Conservation (phyloP, 1,140 invertebrate species). For the Sminthurinus signatus region DNA sequence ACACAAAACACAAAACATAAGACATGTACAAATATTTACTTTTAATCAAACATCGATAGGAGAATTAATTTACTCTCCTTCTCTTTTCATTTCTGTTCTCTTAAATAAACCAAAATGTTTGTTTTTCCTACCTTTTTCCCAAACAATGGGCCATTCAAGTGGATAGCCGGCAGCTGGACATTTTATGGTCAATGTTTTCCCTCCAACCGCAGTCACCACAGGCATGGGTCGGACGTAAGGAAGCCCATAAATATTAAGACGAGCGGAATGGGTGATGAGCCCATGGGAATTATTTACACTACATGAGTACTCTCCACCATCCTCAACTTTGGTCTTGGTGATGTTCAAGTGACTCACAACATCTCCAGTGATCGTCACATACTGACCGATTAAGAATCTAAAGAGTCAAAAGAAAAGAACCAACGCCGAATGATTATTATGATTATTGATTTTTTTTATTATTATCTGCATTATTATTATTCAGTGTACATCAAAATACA, state of each 20-base stretch:
- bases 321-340: conserved; percentile 69
- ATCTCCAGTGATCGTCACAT: conserved; percentile 71
- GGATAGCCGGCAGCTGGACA: conserved; percentile 54
- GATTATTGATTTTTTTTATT: no score
- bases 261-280: conserved; percentile 63
- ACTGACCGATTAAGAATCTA: conserved; percentile 67
- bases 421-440: no score
- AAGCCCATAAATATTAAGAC: conserved; percentile 74
- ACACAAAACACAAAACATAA: no score
- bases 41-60: no score
- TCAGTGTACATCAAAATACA: no score
- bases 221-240: conserved; percentile 51
- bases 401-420: no score
- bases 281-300: conserved; percentile 72
- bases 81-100: no score
- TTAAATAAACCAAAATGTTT: background rate
- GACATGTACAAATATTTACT: no score
- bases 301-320: conserved; percentile 81
- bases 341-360: conserved; percentile 83
- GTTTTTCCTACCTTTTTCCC: conserved; percentile 52
- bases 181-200: conserved; percentile 47
- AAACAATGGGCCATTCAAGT: conserved; percentile 47
- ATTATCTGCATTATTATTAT: no score
- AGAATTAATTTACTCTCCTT: no score
- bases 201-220: conserved; percentile 50